Percentiles rank a stretch among this genome's conserved stretches.
Conservation (phyloP, 2,888 invertebrate genomes). For the Drosophila anceps region DNA sequence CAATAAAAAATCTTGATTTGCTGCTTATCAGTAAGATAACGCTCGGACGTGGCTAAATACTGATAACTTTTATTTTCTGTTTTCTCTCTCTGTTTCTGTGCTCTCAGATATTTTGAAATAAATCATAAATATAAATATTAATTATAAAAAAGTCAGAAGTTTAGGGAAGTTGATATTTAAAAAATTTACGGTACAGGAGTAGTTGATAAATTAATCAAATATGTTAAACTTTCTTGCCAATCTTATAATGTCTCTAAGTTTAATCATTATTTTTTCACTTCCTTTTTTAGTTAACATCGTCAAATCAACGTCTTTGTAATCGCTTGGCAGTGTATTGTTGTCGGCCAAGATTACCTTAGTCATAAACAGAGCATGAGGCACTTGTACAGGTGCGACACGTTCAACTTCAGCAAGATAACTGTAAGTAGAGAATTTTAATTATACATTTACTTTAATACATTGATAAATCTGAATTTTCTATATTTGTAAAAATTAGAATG, state of each 20-base stretch:
- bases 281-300: constrained; percentile 79
- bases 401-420: constrained; percentile 85
- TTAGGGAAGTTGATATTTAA: neutral
- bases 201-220: constrained; percentile 54
- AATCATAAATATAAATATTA: too few species aligned
- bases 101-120: neutral
- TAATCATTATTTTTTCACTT: constrained; percentile 54
- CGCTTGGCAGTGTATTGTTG: constrained; percentile 85
- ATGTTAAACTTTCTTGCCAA: constrained; percentile 76
- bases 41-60: neutral
- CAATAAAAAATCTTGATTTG: neutral
- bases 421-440: constrained; percentile 18
- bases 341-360: constrained; percentile 86
- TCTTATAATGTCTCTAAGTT: constrained; percentile 67
- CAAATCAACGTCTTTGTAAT: constrained; percentile 85
- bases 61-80: constrained; percentile 1
- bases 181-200: neutral
- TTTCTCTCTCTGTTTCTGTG: neutral
- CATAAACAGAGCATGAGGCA: constrained; percentile 86
- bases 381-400: constrained; percentile 84
- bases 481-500: neutral
- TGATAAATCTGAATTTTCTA: neutral
- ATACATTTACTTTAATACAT: neutral
- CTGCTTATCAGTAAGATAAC: constrained; percentile 38
- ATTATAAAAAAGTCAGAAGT: neutral